Evolutionary conservation across 2,113 vertebrate genomes (phyloP).

Genomic region (Catagonus wagneri): DNA sequence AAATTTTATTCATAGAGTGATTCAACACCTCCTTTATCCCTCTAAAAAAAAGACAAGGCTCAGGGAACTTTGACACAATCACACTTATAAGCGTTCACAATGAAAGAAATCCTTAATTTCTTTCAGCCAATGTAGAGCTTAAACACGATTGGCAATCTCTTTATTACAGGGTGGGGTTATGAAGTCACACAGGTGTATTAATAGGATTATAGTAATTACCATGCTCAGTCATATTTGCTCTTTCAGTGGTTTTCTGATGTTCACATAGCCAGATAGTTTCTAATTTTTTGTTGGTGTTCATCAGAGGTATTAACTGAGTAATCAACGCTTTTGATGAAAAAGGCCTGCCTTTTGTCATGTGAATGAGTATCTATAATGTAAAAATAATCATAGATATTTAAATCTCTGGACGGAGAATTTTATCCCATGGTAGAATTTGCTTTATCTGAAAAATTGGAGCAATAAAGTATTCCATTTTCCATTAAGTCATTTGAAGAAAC

Average conservation of each 20-base stretch:
- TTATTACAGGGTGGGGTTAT: not conserved
- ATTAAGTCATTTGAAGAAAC: not conserved
- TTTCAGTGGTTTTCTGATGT: not conserved
- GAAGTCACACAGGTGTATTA: not conserved
- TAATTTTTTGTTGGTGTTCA: slow-evolving; percentile 33
- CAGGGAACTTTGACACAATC: not conserved
- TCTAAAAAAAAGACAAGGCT: not conserved
- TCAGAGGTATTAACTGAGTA: slow-evolving; percentile 57
- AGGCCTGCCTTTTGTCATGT: not conserved
- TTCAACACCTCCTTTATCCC: not conserved
- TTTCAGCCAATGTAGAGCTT: not conserved
- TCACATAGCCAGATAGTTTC: not conserved
- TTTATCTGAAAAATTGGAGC: not conserved
- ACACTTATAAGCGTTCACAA: not conserved
- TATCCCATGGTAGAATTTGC: not conserved
- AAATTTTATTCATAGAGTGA: not conserved
- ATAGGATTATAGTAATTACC: slow-evolving; percentile 48
- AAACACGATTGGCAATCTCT: not conserved
- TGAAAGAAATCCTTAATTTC: not conserved
- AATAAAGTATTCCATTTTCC: not conserved
- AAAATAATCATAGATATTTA: slow-evolving; percentile 2
- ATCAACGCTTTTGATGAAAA: slow-evolving; percentile 46
- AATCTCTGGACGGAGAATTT: not conserved
- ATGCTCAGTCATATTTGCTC: not conserved
- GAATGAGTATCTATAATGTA: not conserved